Evolutionary conservation across 2,888 invertebrate genomes (phyloP).

Genomic region (Parnassius smintheus): DNA sequence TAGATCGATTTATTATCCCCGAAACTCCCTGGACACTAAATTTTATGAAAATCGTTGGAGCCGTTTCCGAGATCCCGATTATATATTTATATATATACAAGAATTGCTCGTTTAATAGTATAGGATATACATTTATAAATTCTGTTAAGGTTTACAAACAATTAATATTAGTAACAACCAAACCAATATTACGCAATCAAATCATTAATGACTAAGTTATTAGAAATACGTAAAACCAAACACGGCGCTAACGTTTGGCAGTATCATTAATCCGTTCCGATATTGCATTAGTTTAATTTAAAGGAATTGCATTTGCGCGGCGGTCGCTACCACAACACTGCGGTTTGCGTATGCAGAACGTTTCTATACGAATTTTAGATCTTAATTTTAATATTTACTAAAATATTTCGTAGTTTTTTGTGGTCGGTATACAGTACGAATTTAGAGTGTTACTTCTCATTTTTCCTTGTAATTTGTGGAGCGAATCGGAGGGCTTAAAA

Average conservation of each 20-base stretch:
- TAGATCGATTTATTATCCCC: too few species aligned
- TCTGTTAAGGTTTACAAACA: neutral
- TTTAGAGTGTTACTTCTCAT: neutral
- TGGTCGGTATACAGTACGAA: conserved; percentile 33
- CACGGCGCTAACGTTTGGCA: conserved; percentile 28
- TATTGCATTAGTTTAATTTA: conserved; percentile 56
- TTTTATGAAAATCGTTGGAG: too few species aligned
- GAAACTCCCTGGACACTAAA: too few species aligned
- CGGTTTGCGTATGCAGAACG: conserved; percentile 45
- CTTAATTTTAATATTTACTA: conserved; percentile 48
- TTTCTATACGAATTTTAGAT: conserved; percentile 36
- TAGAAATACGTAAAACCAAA: conserved; percentile 32
- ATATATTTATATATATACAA: too few species aligned
- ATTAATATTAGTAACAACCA: neutral
- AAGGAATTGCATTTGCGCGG: conserved; percentile 54
- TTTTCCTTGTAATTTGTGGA: conserved; percentile 29
- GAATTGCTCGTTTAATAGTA: too few species aligned
- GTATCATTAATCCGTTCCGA: conserved; percentile 40
- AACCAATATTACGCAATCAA: neutral
- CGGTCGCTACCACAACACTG: conserved; percentile 46
- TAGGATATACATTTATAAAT: too few species aligned
- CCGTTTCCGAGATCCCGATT: too few species aligned
- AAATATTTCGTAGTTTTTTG: conserved; percentile 40
- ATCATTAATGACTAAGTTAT: conserved; percentile 7
- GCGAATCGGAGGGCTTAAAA: too few species aligned